A percentile compares a stretch with the other conserved stretches of the same genome.
phyloP scores from a whole-genome alignment of 2,888 invertebrate species.

The Drymonia ruficornis region DNA sequence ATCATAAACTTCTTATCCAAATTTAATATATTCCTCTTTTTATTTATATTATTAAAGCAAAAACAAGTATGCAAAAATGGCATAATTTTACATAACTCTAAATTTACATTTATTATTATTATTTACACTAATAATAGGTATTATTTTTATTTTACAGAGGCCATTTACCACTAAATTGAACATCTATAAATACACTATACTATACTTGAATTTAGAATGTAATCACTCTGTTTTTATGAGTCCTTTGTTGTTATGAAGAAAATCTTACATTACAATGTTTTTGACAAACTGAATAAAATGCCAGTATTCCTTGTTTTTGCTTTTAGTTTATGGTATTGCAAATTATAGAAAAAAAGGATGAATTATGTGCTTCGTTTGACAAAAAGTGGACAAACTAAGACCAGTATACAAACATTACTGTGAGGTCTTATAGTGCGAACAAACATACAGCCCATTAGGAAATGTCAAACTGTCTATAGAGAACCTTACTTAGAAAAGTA shows the following conservation, averaged over 20 bases:
- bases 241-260: no score
- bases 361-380: not conserved
- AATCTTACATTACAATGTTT: no score
- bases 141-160: not conserved
- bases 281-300: not conserved
- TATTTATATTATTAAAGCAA: conserved; percentile 32
- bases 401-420: no score
- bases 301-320: conserved; percentile 36
- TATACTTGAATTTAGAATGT: no score
- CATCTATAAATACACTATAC: not conserved
- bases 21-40: conserved; percentile 24
- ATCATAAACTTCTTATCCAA: not conserved
- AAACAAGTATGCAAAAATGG: conserved; percentile 29
- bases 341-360: no score
- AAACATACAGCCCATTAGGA: no score
- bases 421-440: no score
- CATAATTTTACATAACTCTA: not conserved
- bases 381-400: not conserved
- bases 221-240: no score
- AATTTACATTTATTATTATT: not conserved
- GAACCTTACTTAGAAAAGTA: no score
- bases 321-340: conserved; percentile 32
- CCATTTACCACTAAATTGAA: conserved; percentile 1
- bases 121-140: conserved; percentile 1
- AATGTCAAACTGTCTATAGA: no score